Percentiles rank a stretch among this genome's conserved stretches.
phyloP scores from a whole-genome alignment of 2,888 invertebrate genomes.

The Perithous albicinctus region DNA sequence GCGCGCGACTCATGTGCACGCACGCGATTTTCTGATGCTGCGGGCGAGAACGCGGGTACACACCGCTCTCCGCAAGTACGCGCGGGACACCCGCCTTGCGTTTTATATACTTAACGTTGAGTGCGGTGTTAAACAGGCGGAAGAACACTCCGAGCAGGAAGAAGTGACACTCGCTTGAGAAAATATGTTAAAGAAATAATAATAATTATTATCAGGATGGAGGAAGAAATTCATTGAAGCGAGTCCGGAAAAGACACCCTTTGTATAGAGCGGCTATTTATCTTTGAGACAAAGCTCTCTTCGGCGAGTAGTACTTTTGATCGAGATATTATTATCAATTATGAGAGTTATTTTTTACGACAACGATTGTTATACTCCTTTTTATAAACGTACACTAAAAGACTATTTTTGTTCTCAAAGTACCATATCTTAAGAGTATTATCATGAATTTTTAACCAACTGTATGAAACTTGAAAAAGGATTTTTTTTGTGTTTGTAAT shows the following conservation, averaged over 20 bases:
- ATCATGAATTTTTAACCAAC: no score
- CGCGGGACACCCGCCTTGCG: slow-evolving; percentile 22
- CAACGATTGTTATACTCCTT: neutral
- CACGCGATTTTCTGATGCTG: slow-evolving; percentile 56
- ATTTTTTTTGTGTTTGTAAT: no score
- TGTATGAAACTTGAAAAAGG: no score
- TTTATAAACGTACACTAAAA: neutral
- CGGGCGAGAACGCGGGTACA: slow-evolving; percentile 33
- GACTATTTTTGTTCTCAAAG: no score
- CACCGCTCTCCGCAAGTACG: slow-evolving; percentile 30
- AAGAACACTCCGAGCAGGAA: slow-evolving; percentile 46
- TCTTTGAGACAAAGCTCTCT: neutral
- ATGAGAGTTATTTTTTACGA: neutral
- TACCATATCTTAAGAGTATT: no score
- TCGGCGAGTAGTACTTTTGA: slow-evolving; percentile 11
- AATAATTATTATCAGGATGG: slow-evolving; percentile 5
- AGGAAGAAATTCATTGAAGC: slow-evolving; percentile 44
- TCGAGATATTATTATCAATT: slow-evolving; percentile 6
- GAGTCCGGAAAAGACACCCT: neutral
- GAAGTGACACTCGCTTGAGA: slow-evolving; percentile 37
- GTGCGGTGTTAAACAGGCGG: slow-evolving; percentile 50
- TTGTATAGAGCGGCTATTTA: neutral
- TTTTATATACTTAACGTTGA: slow-evolving; percentile 38
- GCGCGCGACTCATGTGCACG: slow-evolving; percentile 36
- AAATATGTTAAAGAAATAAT: slow-evolving; percentile 11